Evolutionary conservation across 2,888 invertebrate species (phyloP), one percentile per base, ranked within the genome.

Genomic region (Achlya flavicornis): DNA sequence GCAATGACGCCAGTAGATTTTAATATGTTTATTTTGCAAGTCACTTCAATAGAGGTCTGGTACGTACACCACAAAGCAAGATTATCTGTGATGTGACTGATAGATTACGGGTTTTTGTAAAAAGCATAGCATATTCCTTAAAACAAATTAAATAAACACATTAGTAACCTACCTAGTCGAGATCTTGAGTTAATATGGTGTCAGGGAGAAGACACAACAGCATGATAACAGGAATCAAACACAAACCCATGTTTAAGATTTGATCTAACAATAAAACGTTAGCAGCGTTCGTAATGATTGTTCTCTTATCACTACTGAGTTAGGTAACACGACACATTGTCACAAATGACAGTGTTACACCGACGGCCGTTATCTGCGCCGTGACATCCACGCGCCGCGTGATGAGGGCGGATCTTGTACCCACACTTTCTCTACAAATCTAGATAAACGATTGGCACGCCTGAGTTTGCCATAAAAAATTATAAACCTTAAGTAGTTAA

Each of bases 351-450:
- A 84, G 72, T 66, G 70, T 72, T 65, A 76, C 78, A 71, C 67
- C 70, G 71, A 73, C 4, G 41, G 3, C 64, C 71, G 77, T 83
- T 85, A 87, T 87, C 87, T 80, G 78, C 67, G 62, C 68, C 67
- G 73, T 76, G 81, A 78, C 87, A 87, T 80, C 78, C 87, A 77
- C 72, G 77, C 65, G 69, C 76, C 76, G 79, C 85, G 84, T 89
- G 89, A 89, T 85, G 81, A 86, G 84, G 87, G 85, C 81, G 72
- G 74, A 71, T 76, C 73, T 38, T 26, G 35, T 38, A 38, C 59
- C n/a, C 46, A 19, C 19, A 53, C 53, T 53, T n/a, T 19, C 19
- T 53, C 53, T 19, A 19, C 7, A 8, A 53, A 53, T 53, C 19
- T 53, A 53, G 19, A 53, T 19, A n/a, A 53, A n/a, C n/a, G 5